Evolutionary conservation across 2,113 vertebrate genomes (phyloP).

Genomic region (Nematolebias whitei): DNA sequence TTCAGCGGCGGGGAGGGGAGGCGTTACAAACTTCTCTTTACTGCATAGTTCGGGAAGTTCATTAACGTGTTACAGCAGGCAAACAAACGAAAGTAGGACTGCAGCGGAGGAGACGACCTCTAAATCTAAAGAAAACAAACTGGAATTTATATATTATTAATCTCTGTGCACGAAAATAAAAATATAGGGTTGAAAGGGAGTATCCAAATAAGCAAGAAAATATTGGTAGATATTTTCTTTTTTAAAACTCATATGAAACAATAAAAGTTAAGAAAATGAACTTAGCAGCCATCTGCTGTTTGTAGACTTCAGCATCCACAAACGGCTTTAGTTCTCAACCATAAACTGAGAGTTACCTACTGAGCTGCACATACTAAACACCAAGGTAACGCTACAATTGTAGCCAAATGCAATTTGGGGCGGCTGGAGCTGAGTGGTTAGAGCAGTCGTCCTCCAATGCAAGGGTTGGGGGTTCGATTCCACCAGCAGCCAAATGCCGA

Average conservation of each 20-base stretch:
- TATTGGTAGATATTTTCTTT: too few relatives aligned
- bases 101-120: not conserved
- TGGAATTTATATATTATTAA: not conserved
- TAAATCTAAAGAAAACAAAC: not conserved
- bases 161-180: too few relatives aligned
- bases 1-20: constrained; percentile 10
- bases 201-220: not conserved
- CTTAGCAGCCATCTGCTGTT: not conserved
- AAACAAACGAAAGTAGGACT: too few relatives aligned
- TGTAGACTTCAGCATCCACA: too few relatives aligned
- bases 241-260: not conserved
- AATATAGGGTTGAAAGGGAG: not conserved
- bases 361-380: too few relatives aligned
- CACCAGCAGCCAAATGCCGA: too few relatives aligned
- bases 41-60: constrained; percentile 9
- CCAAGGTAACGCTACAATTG: too few relatives aligned
- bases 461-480: too few relatives aligned
- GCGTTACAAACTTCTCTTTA: not conserved
- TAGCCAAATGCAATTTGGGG: too few relatives aligned
- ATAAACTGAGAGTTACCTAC: not conserved
- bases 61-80: constrained; percentile 4
- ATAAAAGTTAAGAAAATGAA: not conserved
- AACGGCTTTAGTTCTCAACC: too few relatives aligned
- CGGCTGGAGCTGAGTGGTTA: too few relatives aligned
- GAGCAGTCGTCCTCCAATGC: too few relatives aligned